Conservation (phyloP, 2,113 vertebrate species). For the Podarcis muralis region DNA sequence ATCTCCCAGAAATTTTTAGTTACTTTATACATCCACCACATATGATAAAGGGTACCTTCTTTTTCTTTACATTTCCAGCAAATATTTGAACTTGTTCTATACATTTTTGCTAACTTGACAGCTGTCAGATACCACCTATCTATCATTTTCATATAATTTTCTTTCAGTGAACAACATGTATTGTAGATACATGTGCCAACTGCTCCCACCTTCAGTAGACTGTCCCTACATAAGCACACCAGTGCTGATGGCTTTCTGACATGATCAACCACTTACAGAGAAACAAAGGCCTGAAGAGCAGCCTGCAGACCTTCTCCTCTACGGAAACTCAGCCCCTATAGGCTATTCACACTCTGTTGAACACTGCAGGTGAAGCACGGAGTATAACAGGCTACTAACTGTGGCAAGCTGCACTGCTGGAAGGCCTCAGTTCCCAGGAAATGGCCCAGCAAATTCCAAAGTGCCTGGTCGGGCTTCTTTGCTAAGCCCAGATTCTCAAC, state of each 20-base stretch:
- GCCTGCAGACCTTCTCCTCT: background rate
- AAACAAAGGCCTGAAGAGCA: background rate
- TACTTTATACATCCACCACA: too few relatives aligned
- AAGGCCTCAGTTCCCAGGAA: background rate
- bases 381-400: background rate
- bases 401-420: background rate
- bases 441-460: background rate
- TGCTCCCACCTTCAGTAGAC: background rate
- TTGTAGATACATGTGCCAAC: background rate
- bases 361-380: background rate
- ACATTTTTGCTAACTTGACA: too few relatives aligned
- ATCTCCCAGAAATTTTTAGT: too few relatives aligned
- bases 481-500: background rate
- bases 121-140: too few relatives aligned
- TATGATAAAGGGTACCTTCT: too few relatives aligned
- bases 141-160: too few relatives aligned
- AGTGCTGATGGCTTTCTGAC: background rate
- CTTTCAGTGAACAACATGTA: too few relatives aligned
- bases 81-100: too few relatives aligned
- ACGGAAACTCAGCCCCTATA: background rate
- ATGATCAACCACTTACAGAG: background rate
- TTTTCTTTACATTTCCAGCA: too few relatives aligned
- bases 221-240: background rate
- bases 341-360: background rate
- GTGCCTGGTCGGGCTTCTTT: background rate